A percentile compares a stretch with the other conserved stretches of the same genome.
phyloP scores from a whole-genome alignment of 2,888 invertebrate species.

The Sthenelais limicola region DNA sequence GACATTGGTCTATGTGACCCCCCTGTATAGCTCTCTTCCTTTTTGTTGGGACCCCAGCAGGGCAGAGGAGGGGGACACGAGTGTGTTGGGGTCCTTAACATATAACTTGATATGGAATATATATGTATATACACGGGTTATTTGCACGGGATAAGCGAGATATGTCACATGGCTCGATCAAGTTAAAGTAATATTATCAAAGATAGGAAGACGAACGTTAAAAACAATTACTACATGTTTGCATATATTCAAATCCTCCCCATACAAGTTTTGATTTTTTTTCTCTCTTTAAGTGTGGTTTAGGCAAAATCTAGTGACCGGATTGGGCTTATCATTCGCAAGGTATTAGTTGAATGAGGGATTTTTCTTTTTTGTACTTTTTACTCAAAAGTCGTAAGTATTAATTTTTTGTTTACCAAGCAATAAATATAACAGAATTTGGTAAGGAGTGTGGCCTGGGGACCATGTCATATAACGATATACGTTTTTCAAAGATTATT shows the following conservation, averaged over 20 bases:
- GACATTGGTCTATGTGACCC: too few species aligned
- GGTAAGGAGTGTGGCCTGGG: slow-evolving; percentile 13
- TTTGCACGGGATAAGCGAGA: slow-evolving; percentile 44
- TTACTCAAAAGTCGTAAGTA: too few species aligned
- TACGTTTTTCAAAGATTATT: too few species aligned
- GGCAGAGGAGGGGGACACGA: slow-evolving; percentile 29
- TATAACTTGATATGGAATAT: slow-evolving; percentile 42
- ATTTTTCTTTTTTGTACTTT: not conserved
- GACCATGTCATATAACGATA: too few species aligned
- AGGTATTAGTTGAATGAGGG: slow-evolving; percentile 9
- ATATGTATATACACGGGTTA: slow-evolving; percentile 37
- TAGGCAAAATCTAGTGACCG: slow-evolving; percentile 16
- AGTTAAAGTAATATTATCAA: slow-evolving; percentile 46
- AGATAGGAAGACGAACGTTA: slow-evolving; percentile 45
- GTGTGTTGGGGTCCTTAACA: slow-evolving; percentile 28
- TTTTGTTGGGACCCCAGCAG: too few species aligned
- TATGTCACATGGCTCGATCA: slow-evolving; percentile 44
- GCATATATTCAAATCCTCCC: slow-evolving; percentile 40
- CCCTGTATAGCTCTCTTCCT: too few species aligned
- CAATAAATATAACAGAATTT: slow-evolving; percentile 21
- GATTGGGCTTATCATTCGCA: slow-evolving; percentile 19
- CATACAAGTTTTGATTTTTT: slow-evolving; percentile 26
- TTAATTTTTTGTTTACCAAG: slow-evolving; percentile 23
- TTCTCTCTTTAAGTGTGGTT: too few species aligned
- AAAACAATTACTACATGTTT: slow-evolving; percentile 41